Conservation (phyloP, 2,797 vertebrate genomes). For the Pseudochirops corinnae region DNA sequence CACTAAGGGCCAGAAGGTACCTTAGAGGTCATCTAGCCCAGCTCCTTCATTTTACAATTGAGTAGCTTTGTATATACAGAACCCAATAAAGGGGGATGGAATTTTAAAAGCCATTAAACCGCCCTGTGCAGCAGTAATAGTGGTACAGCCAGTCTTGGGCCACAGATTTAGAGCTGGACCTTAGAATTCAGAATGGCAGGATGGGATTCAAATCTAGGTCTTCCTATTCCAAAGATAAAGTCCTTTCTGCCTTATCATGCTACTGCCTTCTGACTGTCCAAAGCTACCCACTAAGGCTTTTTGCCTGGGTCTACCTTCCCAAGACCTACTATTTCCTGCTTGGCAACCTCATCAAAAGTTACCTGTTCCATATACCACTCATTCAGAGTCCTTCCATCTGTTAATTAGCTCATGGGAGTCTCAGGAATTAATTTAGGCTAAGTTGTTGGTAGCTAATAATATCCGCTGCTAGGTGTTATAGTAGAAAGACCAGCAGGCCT, state of each 20-base stretch:
- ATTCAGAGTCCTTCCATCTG: background rate
- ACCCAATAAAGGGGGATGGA: background rate
- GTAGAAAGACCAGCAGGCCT: background rate
- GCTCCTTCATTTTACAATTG: background rate
- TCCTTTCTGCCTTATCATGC: background rate
- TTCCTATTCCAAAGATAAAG: background rate
- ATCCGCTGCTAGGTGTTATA: too few relatives aligned
- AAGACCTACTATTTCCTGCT: background rate
- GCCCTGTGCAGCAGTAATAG: background rate
- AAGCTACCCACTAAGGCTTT: background rate
- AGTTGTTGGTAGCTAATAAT: background rate
- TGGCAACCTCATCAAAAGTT: background rate
- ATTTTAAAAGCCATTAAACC: background rate
- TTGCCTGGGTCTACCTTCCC: background rate
- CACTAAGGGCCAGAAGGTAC: background rate
- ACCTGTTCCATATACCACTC: background rate
- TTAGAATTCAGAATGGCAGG: background rate
- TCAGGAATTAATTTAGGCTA: background rate
- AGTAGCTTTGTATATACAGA: background rate
- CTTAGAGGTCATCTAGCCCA: background rate
- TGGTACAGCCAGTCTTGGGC: background rate
- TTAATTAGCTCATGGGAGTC: background rate
- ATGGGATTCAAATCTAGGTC: background rate
- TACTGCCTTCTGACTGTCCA: background rate
- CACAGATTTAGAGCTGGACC: background rate